Base-by-base conservation (phyloP, 2,888 invertebrate genomes). In the Scrobipalpa atriplicella region DNA sequence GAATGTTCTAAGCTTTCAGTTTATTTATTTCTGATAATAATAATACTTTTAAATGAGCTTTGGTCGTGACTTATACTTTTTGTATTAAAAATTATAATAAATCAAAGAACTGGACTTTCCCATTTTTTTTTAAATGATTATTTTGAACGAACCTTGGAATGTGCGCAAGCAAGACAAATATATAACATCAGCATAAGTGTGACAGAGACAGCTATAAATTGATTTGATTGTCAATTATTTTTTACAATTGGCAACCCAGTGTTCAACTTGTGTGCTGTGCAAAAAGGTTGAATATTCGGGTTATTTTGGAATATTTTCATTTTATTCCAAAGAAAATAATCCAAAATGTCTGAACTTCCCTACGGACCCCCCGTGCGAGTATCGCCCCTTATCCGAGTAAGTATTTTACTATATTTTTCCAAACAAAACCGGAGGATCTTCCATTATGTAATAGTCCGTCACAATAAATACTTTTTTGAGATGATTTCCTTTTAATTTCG, bases 331-430 rank as follows among this genome's bases (percentile, higher is more conserved):
- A 52, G 13, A 69, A 75, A 75, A 73, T 74, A 70, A 71, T 74
- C 58, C 66, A 89, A 70, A 77, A 92, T 92, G 92, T 87, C 92
- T 73, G 83, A 83, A 51, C 89, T 92, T 73, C 92, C 92, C 13
- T 92, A 75, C 75, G 94, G 94, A 84, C 93, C 96, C 78, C 96
- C 97, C 75, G 95, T 97, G 71, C 94, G 95, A 81, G 96, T 97
- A 73, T 96, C 97, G 64, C 97, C 97, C 64, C 87, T 97, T 67
- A 97, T 97, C 82, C 96, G 95, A 94, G 96, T 96, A 94, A 91
- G 77, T 84, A 76, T 13, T 60, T 60, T 63, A 51, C 39, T 60
- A 21, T 69, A 56, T 21, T 67, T 51, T 70, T 66, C 67, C 67
- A 13, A 56, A 19, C 51, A 61, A 71, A 29, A 21, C 19, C 67